Evolutionary conservation across 2,888 invertebrate genomes (phyloP).

Genomic region (Drosophila robusta): DNA sequence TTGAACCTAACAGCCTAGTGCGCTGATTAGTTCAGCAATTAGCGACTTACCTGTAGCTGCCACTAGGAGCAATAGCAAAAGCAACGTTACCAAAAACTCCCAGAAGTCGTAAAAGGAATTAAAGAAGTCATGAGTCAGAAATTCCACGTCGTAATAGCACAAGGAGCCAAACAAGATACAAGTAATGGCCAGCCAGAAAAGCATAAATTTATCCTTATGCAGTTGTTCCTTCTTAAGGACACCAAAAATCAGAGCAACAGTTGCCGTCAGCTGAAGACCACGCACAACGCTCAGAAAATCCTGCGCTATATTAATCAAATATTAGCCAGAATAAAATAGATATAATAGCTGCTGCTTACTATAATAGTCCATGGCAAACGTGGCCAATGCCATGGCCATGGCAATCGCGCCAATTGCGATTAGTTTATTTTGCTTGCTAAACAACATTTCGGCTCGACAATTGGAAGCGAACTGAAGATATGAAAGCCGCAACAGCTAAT

Average conservation of each 20-base stretch:
- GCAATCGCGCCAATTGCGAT: constrained; percentile 7
- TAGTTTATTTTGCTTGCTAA: neutral
- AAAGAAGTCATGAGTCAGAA: neutral
- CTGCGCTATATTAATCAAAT: neutral
- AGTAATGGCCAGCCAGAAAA: constrained; percentile 14
- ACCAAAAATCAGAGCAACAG: constrained; percentile 7
- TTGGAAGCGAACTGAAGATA: constrained; percentile 2
- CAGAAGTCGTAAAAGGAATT: neutral
- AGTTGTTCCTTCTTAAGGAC: constrained; percentile 5
- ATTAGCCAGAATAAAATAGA: neutral
- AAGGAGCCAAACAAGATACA: neutral
- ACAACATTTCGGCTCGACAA: constrained; percentile 3
- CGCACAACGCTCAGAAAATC: neutral
- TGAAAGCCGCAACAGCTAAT: neutral
- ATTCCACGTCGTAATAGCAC: neutral
- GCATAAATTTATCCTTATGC: constrained; percentile 13
- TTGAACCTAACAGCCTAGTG: no score
- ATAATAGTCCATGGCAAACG: neutral
- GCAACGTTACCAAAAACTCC: neutral
- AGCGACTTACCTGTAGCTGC: constrained; percentile 1
- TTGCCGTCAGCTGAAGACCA: constrained; percentile 2
- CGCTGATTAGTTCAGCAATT: neutral
- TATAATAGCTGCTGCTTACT: neutral
- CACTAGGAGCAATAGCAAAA: neutral
- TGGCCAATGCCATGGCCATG: neutral